Percentiles rank a stretch among this genome's conserved stretches.
These are phyloP conservation scores for Stegostoma tigrinum DNA, from an alignment of 2,113 vertebrate species.

Conservation along the genomic window DNA sequence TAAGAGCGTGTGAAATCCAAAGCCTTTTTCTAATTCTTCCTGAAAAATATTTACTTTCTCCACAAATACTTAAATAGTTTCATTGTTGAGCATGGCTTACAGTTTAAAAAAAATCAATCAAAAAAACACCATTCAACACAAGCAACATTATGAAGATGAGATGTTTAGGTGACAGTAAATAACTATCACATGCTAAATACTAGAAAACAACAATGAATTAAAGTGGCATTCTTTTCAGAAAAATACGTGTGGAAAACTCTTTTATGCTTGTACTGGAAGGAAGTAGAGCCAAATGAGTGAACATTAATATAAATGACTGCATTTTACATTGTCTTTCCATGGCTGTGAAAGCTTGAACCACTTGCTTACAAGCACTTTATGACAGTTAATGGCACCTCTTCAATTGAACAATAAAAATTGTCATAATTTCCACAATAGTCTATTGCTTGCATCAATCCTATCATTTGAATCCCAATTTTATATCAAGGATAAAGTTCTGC, in stretches of 20 bases:
- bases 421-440: no score
- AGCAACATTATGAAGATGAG: background rate
- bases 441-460: no score
- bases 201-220: background rate
- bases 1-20: background rate
- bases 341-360: no score
- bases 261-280: background rate
- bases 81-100: background rate
- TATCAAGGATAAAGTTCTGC: no score
- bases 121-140: background rate
- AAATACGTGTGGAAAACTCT: background rate
- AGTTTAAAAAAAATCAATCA: background rate
- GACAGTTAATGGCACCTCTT: no score
- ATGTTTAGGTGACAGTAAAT: background rate
- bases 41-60: background rate
- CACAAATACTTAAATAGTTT: background rate
- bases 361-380: no score
- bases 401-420: no score
- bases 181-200: background rate
- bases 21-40: background rate
- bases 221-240: background rate
- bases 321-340: no score
- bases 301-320: background rate
- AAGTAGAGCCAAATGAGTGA: background rate
- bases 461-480: no score